Evolutionary conservation across 2,113 vertebrate species (phyloP), one percentile per base, ranked within the genome.

Genomic region (Cettia cetti): DNA sequence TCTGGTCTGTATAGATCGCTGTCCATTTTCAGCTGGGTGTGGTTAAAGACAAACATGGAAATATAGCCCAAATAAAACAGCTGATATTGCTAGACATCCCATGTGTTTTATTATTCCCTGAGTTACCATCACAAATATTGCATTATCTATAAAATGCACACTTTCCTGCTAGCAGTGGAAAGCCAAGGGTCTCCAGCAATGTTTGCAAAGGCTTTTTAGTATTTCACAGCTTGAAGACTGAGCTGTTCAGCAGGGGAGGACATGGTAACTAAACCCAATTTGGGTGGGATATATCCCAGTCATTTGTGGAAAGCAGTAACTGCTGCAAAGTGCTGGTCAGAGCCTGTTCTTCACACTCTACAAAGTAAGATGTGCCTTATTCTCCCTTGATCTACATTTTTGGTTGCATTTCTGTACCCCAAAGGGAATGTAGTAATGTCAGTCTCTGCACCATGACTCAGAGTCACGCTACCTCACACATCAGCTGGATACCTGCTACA

Each of bases 381-480:
- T 85, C 22, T 89, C 42, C 54, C 28, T 53, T 68, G 47, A 30
- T 56, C 30, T 71, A 30, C 57, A 71, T 28, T 87, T 93, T 39
- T 27, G 15, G 65, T 23, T 71, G 35, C 57, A 82, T 22, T 45
- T 96, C n/a, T 84, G 50, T 39, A 53, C 22, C n/a, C 26, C 15
- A 44, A 72, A 80, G 13, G 5, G 44, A 76, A 44, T 1, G 1
- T 24, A 64, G 15, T 19, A 37, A 24, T 35, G 6, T 47, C 57
- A 45, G 50, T 37, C 50, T 82, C 61, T 77, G 59, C 59, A 49
- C 71, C 23, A 10, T 19, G 19, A 49, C 26, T 70, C 59, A 42
- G 28, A 30, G 39, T 57, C 65, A 74, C 0, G 0, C 60, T 22
- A 61, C 23, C 50, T 87, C 60, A 65, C 9, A 3, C 53, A 66